Conservation (phyloP, 2,113 vertebrate genomes). For the Paratilapia polleni region DNA sequence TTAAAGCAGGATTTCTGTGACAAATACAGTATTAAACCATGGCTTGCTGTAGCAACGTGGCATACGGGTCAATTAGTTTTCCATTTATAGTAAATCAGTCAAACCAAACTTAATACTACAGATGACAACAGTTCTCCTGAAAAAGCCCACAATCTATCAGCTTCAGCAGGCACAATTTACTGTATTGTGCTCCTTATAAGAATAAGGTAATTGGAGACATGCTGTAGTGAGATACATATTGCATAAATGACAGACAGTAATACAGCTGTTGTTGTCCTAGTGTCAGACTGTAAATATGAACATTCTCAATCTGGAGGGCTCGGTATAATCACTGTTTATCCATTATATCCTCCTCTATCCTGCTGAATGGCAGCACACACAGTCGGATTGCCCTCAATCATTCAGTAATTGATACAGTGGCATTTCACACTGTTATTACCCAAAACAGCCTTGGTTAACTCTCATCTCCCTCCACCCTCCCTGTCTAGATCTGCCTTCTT, state of each 20-base stretch:
- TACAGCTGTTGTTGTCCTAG: conserved; percentile 71
- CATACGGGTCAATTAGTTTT: conserved; percentile 36
- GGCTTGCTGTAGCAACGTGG: not conserved
- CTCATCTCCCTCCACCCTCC: not conserved
- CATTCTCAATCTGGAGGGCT: conserved; percentile 69
- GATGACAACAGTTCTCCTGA: not conserved
- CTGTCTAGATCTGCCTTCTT: conserved; percentile 14
- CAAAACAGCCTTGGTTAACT: conserved; percentile 60
- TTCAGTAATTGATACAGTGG: conserved; percentile 71
- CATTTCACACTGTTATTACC: conserved; percentile 70
- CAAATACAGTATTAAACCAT: conserved; percentile 9
- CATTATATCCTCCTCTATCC: conserved; percentile 59
- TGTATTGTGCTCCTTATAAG: conserved; percentile 23
- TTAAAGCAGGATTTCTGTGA: conserved; percentile 16
- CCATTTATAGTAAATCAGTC: conserved; percentile 39
- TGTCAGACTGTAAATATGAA: conserved; percentile 72
- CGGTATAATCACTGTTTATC: conserved; percentile 70
- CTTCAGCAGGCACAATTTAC: not conserved
- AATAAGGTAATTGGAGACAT: conserved; percentile 33
- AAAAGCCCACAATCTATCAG: not conserved
- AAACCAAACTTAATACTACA: not conserved
- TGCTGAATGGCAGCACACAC: conserved; percentile 56
- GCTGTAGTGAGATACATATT: conserved; percentile 51
- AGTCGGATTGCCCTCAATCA: conserved; percentile 71
- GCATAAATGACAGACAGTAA: conserved; percentile 60